Evolutionary conservation across 2,797 vertebrate species (phyloP).

Genomic region (Chelonia mydas): DNA sequence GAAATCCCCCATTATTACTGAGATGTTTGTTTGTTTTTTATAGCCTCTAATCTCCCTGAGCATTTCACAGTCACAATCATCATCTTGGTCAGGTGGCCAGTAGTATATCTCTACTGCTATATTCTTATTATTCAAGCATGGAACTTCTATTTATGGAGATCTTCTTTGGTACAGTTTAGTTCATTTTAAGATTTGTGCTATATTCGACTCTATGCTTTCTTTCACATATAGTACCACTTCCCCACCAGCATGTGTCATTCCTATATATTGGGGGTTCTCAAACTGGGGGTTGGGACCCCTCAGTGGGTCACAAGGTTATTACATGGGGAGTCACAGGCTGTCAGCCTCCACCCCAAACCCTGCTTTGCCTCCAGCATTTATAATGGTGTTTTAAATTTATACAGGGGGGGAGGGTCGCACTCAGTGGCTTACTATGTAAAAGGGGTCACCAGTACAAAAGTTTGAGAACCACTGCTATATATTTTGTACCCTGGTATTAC

Average conservation of each 20-base stretch:
- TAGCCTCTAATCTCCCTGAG: neutral
- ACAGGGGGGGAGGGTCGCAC: too few species aligned
- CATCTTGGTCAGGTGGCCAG: neutral
- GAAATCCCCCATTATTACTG: neutral
- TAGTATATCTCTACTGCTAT: neutral
- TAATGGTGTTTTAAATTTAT: too few species aligned
- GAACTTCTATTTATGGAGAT: neutral
- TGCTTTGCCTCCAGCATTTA: too few species aligned
- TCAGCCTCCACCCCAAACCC: too few species aligned
- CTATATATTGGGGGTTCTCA: neutral
- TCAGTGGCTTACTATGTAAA: too few species aligned
- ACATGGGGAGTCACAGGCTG: too few species aligned
- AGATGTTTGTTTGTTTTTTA: neutral
- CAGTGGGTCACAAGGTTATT: too few species aligned
- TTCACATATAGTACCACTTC: neutral
- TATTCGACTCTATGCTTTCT: neutral
- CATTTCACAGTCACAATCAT: neutral
- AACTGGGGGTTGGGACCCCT: too few species aligned
- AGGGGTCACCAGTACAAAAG: too few species aligned
- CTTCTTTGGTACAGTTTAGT: neutral
- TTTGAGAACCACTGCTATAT: too few species aligned
- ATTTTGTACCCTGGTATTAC: neutral
- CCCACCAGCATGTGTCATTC: neutral
- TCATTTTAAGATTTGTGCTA: neutral
- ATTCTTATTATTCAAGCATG: neutral